Percentiles rank a stretch among this genome's conserved stretches.
phyloP scores from a whole-genome alignment of 2,113 vertebrate species.

The Coryphaenoides rupestris region DNA sequence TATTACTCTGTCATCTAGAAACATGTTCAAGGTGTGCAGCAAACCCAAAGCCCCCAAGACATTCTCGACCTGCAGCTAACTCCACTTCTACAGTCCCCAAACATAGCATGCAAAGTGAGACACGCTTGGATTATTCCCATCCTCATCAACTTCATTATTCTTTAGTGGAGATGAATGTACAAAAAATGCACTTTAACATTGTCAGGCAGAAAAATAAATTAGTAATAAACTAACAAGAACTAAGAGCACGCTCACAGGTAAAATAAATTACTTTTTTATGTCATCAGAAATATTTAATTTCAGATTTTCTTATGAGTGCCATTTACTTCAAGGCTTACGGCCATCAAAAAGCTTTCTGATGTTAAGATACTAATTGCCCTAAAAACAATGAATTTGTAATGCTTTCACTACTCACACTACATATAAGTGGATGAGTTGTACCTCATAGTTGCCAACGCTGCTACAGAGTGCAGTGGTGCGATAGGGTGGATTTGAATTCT shows the following conservation, averaged over 20 bases:
- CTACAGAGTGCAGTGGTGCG: too few relatives aligned
- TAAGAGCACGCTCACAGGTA: constrained; percentile 49
- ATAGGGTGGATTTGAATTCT: too few relatives aligned
- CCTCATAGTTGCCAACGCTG: constrained; percentile 10
- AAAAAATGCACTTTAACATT: constrained; percentile 52
- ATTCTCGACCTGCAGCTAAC: constrained; percentile 16
- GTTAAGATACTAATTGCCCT: constrained; percentile 96
- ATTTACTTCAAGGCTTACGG: constrained; percentile 90
- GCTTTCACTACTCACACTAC: constrained; percentile 91
- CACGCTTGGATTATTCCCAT: constrained; percentile 22
- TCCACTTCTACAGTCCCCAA: neutral
- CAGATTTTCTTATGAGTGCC: constrained; percentile 48
- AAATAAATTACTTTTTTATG: constrained; percentile 57
- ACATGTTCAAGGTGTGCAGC: constrained; percentile 22
- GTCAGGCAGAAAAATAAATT: constrained; percentile 56
- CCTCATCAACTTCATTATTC: constrained; percentile 38
- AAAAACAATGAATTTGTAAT: constrained; percentile 96
- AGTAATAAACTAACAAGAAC: constrained; percentile 62
- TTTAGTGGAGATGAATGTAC: constrained; percentile 43
- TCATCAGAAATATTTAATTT: constrained; percentile 68
- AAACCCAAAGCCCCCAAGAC: constrained; percentile 15
- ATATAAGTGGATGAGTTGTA: constrained; percentile 82
- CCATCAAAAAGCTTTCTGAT: constrained; percentile 94
- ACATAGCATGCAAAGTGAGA: constrained; percentile 26
- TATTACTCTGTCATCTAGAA: constrained; percentile 41